Base-by-base conservation (phyloP, 2,797 vertebrate species). In the Champsocephalus esox region DNA sequence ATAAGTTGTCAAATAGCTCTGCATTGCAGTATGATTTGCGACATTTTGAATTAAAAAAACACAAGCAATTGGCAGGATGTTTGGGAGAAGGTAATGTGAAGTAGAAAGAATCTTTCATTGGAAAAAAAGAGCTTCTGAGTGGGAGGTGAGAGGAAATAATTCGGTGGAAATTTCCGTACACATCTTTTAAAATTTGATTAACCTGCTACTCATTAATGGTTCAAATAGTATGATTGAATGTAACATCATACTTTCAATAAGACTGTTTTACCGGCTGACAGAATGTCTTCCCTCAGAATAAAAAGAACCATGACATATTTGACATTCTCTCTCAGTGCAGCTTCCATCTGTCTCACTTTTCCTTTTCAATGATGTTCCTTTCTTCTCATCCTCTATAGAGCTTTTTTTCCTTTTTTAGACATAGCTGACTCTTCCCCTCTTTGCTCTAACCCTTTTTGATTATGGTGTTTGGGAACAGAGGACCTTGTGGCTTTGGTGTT, bases 221-320 rank as follows among this genome's bases (percentile, higher is more conserved):
- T 63, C 32, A 45, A 28, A 32, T 3, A 17, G 56, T 71, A 10
- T 13, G 34, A 69, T 45, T 38, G 21, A 38, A 58, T 45, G 7
- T 51, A 65, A 60, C 38, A 50, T 63, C 21, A 57, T 16, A 32
- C 6, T 80, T 81, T 62, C 51, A 51, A 5, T 46, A 12, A 32
- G 24, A 14, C 45, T 21, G 8, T 65, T 66, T 65, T 38, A 63
- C 58, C 44, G 51, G 19, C 66, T 49, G 59, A 68, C 63, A 60
- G 45, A 83, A 77, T 16, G 12, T 56, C 68, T 60, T 62, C 63
- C 24, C 45, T 49, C 13, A 59, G 59, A 79, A 83, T 78, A 78
- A 66, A 80, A 77, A 79, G 58, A 75, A 85, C 80, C 73, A n/a
- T 66, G 55, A 14, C 66, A n/a, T 77, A 59, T 88, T 79, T 88